phyloP scores from a whole-genome alignment of 2,113 vertebrate species.

The Heliornis fulica region DNA sequence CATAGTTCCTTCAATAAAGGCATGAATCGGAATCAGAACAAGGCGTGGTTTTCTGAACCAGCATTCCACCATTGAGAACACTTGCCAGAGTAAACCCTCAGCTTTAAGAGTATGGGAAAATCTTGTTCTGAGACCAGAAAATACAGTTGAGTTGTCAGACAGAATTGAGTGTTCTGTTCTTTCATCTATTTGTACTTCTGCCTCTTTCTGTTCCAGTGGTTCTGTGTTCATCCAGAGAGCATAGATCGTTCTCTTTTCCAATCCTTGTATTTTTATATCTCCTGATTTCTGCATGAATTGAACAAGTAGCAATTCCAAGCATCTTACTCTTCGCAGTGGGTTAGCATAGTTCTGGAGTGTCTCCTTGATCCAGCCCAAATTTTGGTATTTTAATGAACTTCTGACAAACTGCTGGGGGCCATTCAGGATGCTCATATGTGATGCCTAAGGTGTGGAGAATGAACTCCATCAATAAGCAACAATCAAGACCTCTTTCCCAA shows the following conservation, averaged over 20 bases:
- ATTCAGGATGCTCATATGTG: not conserved
- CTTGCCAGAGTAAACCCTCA: not conserved
- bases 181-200: not conserved
- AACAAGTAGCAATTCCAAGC: not conserved
- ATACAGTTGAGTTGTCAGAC: not conserved
- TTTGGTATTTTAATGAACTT: not conserved
- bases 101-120: not conserved
- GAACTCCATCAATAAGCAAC: not conserved
- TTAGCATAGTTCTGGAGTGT: not conserved
- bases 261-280: not conserved
- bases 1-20: not conserved
- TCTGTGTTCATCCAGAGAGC: not conserved
- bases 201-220: not conserved
- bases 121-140: not conserved
- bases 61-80: not conserved
- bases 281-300: not conserved
- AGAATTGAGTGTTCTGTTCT: not conserved
- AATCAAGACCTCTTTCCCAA: not conserved
- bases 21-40: not conserved
- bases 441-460: not conserved
- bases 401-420: not conserved
- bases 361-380: not conserved
- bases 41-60: not conserved
- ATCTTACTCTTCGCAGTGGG: not conserved
- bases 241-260: not conserved